These are phyloP conservation scores for Hyposoter didymator DNA, from an alignment of 2,888 invertebrate genomes.

Conservation along the genomic window DNA sequence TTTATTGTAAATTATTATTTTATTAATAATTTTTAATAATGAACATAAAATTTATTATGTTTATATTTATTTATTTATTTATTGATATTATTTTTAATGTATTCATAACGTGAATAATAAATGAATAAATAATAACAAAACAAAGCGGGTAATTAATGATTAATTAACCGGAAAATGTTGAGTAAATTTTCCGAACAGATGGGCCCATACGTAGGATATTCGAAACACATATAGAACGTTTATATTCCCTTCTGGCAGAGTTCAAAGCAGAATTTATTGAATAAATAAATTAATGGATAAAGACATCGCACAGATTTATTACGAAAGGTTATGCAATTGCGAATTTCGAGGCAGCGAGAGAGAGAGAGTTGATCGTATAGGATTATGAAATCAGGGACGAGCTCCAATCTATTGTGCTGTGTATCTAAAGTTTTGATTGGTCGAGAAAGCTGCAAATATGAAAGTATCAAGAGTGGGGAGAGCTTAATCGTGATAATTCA, in stretches of 20 bases:
- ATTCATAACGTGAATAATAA: too few species aligned
- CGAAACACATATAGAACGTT: neutral
- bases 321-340: conserved; percentile 28
- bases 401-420: conserved; percentile 4
- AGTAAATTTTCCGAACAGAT: neutral
- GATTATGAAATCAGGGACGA: conserved; percentile 26
- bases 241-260: conserved; percentile 25
- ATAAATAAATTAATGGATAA: conserved; percentile 50
- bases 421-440: conserved; percentile 15
- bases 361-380: neutral
- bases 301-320: conserved; percentile 26
- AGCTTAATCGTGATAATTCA: conserved; percentile 55
- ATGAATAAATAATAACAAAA: too few species aligned
- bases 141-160: too few species aligned
- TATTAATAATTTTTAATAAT: too few species aligned
- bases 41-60: too few species aligned
- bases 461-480: conserved; percentile 31
- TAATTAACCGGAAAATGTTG: neutral
- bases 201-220: neutral
- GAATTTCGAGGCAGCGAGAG: conserved; percentile 9
- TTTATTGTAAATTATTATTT: too few species aligned
- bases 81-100: too few species aligned
- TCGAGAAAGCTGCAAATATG: conserved; percentile 9
- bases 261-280: conserved; percentile 36
- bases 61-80: too few species aligned